Conservation (phyloP, 2,797 vertebrate genomes). For the Leuciscus waleckii region DNA sequence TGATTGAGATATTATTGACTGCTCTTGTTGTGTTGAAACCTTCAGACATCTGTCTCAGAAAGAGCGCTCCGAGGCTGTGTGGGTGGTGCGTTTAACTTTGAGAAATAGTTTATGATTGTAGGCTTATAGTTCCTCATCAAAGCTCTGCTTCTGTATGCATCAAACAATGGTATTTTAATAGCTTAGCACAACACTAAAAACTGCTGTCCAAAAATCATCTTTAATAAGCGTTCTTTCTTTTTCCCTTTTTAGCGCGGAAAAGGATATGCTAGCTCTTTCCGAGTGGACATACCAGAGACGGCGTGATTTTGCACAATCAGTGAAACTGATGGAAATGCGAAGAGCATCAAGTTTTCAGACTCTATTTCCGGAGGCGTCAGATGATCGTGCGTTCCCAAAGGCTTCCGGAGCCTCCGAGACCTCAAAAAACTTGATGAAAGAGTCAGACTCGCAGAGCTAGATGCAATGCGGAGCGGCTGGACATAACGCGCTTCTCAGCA, state of each 20-base stretch:
- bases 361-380: constrained; percentile 84
- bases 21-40: constrained; percentile 27
- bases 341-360: constrained; percentile 87
- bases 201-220: background rate
- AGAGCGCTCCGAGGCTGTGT: constrained; percentile 23
- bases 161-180: background rate
- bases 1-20: constrained; percentile 42
- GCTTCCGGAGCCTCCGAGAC: constrained; percentile 67
- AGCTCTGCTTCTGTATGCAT: background rate
- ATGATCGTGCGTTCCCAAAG: constrained; percentile 63
- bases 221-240: constrained; percentile 44
- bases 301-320: constrained; percentile 80
- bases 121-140: constrained; percentile 19
- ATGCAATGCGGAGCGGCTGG: constrained; percentile 69
- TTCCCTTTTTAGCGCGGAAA: constrained; percentile 87
- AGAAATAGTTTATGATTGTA: constrained; percentile 40
- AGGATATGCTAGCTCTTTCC: constrained; percentile 98
- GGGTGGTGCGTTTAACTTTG: constrained; percentile 20
- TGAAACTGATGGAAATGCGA: constrained; percentile 79
- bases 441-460: constrained; percentile 69
- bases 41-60: constrained; percentile 25
- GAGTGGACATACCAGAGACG: constrained; percentile 93
- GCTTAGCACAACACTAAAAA: background rate
- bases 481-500: constrained; percentile 90
- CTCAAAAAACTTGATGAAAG: constrained; percentile 50